phyloP scores from a whole-genome alignment of 1,140 invertebrate species.

The Drepana arcuata region DNA sequence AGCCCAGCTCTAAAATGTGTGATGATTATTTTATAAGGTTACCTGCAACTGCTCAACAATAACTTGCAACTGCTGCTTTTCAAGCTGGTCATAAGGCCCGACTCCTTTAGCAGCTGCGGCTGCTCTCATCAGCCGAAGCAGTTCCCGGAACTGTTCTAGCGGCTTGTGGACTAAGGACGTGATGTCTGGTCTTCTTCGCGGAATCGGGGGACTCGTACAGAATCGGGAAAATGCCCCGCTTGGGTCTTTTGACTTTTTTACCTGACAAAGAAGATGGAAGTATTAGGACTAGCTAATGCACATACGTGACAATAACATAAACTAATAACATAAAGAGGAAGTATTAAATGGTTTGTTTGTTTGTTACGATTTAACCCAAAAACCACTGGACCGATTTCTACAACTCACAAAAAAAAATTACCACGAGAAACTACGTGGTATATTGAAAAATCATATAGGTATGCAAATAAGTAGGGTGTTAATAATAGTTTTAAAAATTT shows the following conservation, averaged over 20 bases:
- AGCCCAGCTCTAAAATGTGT: no score
- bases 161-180: constrained; percentile 86
- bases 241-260: constrained; percentile 74
- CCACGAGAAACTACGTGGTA: no score
- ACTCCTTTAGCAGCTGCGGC: constrained; percentile 50
- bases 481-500: no score
- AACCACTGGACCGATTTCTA: no score
- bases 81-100: constrained; percentile 58
- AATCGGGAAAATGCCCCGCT: constrained; percentile 80
- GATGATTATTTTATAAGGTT: constrained; percentile 1
- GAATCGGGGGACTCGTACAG: constrained; percentile 83
- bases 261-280: constrained; percentile 31
- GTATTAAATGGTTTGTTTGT: no score
- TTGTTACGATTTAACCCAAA: no score
- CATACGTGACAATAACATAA: no score
- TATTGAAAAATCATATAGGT: no score
- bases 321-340: no score
- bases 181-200: constrained; percentile 83
- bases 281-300: no score
- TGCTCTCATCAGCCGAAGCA: constrained; percentile 59
- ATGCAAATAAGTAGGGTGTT: no score
- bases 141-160: constrained; percentile 76
- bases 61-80: constrained; percentile 61
- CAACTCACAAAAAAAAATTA: no score
- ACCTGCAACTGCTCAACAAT: constrained; percentile 68